Conservation (phyloP, 2,113 vertebrate genomes). For the Psettodes erumei region DNA sequence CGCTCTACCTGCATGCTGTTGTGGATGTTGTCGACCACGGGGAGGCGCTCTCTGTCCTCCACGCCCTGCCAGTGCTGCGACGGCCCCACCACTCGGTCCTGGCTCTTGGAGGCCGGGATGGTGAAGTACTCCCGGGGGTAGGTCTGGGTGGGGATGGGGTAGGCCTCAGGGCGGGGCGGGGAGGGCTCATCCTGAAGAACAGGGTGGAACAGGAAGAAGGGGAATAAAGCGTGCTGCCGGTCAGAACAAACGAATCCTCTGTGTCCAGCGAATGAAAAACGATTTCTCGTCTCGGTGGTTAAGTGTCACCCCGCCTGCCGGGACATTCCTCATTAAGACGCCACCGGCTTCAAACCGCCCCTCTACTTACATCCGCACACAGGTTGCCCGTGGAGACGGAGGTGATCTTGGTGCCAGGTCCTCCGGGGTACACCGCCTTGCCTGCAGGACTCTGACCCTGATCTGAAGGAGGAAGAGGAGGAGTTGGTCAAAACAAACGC, state of each 20-base stretch:
- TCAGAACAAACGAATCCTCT: too few species aligned
- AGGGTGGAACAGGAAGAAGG: not conserved
- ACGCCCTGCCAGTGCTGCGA: slow-evolving; percentile 89
- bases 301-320: not conserved
- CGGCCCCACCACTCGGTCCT: slow-evolving; percentile 89
- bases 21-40: slow-evolving; percentile 84
- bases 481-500: too few species aligned
- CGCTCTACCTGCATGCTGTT: slow-evolving; percentile 88
- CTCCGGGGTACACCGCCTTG: slow-evolving; percentile 87
- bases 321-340: slow-evolving; percentile 49
- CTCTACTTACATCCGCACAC: slow-evolving; percentile 91
- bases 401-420: slow-evolving; percentile 93
- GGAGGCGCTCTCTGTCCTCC: slow-evolving; percentile 89
- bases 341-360: not conserved
- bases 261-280: not conserved
- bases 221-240: too few species aligned
- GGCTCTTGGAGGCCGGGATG: slow-evolving; percentile 93
- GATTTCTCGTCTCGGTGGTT: slow-evolving; percentile 14
- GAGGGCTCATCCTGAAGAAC: slow-evolving; percentile 87
- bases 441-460: slow-evolving; percentile 94
- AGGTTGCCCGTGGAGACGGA: slow-evolving; percentile 99
- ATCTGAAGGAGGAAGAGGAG: slow-evolving; percentile 79
- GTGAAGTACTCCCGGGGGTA: slow-evolving; percentile 98
- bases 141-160: slow-evolving; percentile 97
- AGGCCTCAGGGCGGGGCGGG: slow-evolving; percentile 91